Evolutionary conservation across 2,797 vertebrate species (phyloP), one percentile per base, ranked within the genome.

Genomic region (Rhynchotus rufescens): DNA sequence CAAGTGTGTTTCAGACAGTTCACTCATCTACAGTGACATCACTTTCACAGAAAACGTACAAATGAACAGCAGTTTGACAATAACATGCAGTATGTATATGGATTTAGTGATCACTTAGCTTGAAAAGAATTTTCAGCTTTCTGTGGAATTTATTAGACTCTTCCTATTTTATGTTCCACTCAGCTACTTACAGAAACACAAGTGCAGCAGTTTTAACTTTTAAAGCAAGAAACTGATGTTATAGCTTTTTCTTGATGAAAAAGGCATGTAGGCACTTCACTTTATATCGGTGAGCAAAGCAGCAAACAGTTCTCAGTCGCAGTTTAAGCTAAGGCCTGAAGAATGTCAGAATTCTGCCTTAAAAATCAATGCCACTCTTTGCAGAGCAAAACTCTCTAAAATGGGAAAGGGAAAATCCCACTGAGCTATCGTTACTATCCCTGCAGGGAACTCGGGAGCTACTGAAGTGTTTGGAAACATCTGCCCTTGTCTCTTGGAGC

Each of bases 221-320:
- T 86, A 80, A 92, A 22, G 47, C 15, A 51, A 42, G n/a, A 73
- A 49, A 45, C 13, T 85, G 34, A 60, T 44, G 44, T 79, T 90
- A 83, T 52, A 44, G 14, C 6, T 65, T 89, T 80, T 10, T 57
- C 34, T 60, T 60, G 26, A 88, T 47, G 28, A 88, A 95, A 92
- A 44, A 52, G 56, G 22, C 49, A 51, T 38, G 64, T 71, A 4
- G 4, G 45, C 6, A 21, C 28, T 61, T 81, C 74, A 40, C 84
- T 93, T 89, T 86, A 32, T 36, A 68, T 28, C 80, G 45, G 60
- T 59, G 93, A 93, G 75, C 66, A 75, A 62, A 68, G 56, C 66
- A 68, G 17, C 23, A 80, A 26, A 47, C 34, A 12, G 9, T 21
- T 80, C 60, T 40, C 40, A 73, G 40, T 64, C 38, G 21, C 5